These are phyloP conservation scores for Meloidogyne hapla DNA, from an alignment of 1,140 invertebrate species.

Conservation along the genomic window DNA sequence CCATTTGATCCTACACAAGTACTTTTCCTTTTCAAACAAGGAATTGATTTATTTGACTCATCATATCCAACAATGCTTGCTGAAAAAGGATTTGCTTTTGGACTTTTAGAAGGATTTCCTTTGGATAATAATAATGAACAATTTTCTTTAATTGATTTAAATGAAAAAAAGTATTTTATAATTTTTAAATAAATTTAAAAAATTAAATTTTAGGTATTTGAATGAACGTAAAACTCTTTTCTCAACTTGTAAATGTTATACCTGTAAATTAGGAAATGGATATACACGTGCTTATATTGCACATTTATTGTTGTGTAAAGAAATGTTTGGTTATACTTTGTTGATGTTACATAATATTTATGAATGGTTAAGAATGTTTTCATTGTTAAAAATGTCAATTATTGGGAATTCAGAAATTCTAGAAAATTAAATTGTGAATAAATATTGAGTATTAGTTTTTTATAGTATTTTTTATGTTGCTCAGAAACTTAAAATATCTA, in stretches of 20 bases:
- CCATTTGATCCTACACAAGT: background rate
- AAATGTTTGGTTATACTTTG: conserved; percentile 5
- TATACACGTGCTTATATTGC: background rate
- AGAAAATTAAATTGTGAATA: no score
- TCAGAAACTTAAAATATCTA: background rate
- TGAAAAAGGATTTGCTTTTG: background rate
- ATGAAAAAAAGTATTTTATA: background rate
- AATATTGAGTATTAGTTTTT: no score
- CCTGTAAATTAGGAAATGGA: background rate
- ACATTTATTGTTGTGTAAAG: conserved; percentile 1
- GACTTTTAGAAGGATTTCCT: background rate
- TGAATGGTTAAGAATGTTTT: conserved; percentile 3
- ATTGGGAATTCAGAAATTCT: background rate
- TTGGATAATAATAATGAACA: background rate
- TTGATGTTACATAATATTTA: background rate
- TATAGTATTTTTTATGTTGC: no score
- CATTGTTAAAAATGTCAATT: background rate
- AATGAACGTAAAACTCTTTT: background rate
- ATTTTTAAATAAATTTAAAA: background rate
- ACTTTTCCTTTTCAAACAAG: conserved; percentile 1
- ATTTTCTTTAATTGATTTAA: background rate
- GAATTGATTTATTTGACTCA: background rate
- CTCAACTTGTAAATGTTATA: conserved; percentile 1
- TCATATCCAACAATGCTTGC: background rate
- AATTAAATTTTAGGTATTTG: background rate